Evolutionary conservation across 2,888 invertebrate genomes (phyloP).

Genomic region (Thymelicus acteon): DNA sequence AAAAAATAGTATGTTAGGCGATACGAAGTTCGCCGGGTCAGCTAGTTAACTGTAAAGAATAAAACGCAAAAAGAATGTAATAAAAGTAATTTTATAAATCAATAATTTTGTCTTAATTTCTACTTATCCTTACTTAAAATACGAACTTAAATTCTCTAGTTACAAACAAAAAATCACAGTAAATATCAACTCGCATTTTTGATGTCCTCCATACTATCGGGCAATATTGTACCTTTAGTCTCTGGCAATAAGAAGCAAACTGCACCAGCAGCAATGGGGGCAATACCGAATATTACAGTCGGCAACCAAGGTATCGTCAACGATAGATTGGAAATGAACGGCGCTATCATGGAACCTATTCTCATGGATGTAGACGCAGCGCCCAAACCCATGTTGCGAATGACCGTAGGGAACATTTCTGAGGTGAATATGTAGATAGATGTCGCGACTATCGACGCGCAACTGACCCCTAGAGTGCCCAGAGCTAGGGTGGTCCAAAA

Average conservation of each 20-base stretch:
- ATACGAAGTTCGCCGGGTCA: too few species aligned
- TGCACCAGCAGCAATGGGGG: conserved; percentile 87
- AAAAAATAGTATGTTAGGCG: too few species aligned
- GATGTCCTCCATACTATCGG: conserved; percentile 91
- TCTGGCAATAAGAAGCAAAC: conserved; percentile 90
- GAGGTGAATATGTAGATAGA: conserved; percentile 94
- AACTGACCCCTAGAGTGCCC: conserved; percentile 90
- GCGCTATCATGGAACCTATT: conserved; percentile 93
- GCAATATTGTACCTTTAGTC: conserved; percentile 88
- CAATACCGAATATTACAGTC: conserved; percentile 88
- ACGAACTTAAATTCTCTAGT: background rate
- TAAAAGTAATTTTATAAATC: too few species aligned
- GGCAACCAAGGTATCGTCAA: conserved; percentile 85
- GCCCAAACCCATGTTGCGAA: conserved; percentile 94
- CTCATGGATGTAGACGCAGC: conserved; percentile 93
- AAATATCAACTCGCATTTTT: conserved; percentile 60
- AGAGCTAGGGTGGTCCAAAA: conserved; percentile 85
- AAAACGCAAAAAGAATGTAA: too few species aligned
- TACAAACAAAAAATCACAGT: conserved; percentile 7
- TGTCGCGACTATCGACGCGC: conserved; percentile 91
- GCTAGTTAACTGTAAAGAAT: too few species aligned
- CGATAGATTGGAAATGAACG: conserved; percentile 89
- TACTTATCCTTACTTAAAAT: conserved; percentile 1
- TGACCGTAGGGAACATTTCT: conserved; percentile 94
- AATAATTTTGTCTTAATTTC: too few species aligned